These are phyloP conservation scores for Sciurus vulgaris DNA, from an alignment of 2,797 vertebrate genomes.

Conservation along the genomic window DNA sequence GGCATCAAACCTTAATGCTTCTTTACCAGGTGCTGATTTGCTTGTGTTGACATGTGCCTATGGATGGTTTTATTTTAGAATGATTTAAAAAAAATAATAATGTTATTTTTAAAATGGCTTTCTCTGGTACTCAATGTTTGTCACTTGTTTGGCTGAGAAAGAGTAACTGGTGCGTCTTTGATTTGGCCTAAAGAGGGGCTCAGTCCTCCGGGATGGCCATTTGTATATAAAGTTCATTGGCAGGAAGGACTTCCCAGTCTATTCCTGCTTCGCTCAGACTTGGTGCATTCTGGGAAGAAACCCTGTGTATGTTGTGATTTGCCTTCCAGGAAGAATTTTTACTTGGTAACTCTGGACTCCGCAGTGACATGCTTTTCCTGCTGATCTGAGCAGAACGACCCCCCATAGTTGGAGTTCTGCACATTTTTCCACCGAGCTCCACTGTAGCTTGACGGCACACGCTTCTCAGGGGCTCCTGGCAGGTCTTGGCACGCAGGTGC, in stretches of 20 bases:
- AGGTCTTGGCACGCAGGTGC: background rate
- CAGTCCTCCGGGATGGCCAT: background rate
- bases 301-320: background rate
- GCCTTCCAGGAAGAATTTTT: constrained; percentile 60
- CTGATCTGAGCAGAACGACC: background rate
- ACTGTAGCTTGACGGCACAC: background rate
- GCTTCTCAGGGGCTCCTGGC: too few relatives aligned
- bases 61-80: background rate
- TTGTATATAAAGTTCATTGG: background rate
- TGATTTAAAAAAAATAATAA: background rate
- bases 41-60: background rate
- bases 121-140: background rate
- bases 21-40: background rate
- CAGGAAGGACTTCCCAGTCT: constrained; percentile 12
- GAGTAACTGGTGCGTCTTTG: background rate
- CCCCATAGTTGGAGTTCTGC: background rate
- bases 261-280: background rate
- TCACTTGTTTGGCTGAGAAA: background rate
- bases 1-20: background rate
- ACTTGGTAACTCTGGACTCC: constrained; percentile 1
- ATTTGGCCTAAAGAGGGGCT: background rate
- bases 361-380: background rate
- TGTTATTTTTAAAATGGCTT: background rate
- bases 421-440: background rate
- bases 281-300: constrained; percentile 9